phyloP scores from a whole-genome alignment of 1,140 invertebrate species.

The Sycophila sp. region DNA sequence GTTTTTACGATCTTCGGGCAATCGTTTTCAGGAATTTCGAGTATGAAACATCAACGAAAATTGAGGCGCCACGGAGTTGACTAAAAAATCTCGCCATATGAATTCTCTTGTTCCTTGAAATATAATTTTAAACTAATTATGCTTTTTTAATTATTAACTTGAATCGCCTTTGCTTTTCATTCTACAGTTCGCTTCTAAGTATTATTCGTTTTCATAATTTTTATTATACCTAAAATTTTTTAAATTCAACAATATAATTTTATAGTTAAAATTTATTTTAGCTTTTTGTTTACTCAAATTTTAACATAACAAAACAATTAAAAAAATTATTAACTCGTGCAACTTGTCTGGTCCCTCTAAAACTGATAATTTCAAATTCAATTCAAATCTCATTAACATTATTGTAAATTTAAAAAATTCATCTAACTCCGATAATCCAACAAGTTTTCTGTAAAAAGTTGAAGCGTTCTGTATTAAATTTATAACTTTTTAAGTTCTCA shows the following conservation, averaged over 20 bases:
- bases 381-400: neutral
- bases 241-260: neutral
- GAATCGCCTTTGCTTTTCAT: neutral
- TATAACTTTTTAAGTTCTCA: neutral
- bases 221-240: neutral
- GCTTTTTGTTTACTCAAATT: no score
- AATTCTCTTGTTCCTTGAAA: neutral
- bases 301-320: neutral
- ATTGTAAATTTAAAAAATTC: neutral
- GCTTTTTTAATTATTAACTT: neutral
- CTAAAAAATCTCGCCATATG: neutral
- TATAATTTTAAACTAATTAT: neutral
- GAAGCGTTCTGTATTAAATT: constrained; percentile 11
- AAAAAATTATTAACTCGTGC: constrained; percentile 9
- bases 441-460: neutral
- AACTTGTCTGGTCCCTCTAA: constrained; percentile 35
- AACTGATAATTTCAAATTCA: constrained; percentile 28
- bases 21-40: neutral
- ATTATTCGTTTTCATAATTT: neutral
- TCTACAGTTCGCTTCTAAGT: neutral
- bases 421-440: neutral
- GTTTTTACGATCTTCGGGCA: neutral
- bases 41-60: neutral
- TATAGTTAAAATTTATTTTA: neutral
- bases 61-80: constrained; percentile 4